Evolutionary conservation across 2,797 vertebrate genomes (phyloP).

Genomic region (Cossypha dichroa): DNA sequence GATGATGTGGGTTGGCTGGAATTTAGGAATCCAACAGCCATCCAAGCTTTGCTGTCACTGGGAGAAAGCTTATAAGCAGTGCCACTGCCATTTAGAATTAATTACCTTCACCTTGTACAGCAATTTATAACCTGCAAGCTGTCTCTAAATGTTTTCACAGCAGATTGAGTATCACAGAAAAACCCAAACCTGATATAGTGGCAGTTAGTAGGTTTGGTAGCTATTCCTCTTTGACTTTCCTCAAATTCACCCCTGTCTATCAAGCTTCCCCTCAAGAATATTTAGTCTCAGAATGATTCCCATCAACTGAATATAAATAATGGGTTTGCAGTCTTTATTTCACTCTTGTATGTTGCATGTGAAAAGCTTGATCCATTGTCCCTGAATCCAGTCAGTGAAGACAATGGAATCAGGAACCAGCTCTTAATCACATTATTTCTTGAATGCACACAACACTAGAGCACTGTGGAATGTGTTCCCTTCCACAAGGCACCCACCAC

Average conservation of each 20-base stretch:
- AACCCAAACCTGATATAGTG: background rate
- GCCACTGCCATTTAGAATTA: background rate
- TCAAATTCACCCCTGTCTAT: background rate
- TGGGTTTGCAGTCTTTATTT: background rate
- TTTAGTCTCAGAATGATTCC: background rate
- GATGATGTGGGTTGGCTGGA: background rate
- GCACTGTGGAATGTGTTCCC: background rate
- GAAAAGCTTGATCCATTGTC: background rate
- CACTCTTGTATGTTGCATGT: background rate
- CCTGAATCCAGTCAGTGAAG: background rate
- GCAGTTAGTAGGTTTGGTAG: background rate
- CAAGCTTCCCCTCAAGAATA: background rate
- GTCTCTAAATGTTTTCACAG: background rate
- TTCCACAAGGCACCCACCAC: background rate
- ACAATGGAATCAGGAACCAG: background rate
- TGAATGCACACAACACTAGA: background rate
- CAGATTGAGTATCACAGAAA: background rate
- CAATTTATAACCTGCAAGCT: background rate
- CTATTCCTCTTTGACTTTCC: background rate
- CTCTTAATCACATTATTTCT: background rate
- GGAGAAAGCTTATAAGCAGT: background rate
- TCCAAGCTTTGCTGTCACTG: background rate
- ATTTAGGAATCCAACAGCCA: background rate
- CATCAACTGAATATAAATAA: background rate
- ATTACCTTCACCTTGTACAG: background rate